Evolutionary conservation across 1,140 invertebrate genomes (phyloP), one percentile per base, ranked within the genome.

Genomic region (Aporrectodea caliginosa): DNA sequence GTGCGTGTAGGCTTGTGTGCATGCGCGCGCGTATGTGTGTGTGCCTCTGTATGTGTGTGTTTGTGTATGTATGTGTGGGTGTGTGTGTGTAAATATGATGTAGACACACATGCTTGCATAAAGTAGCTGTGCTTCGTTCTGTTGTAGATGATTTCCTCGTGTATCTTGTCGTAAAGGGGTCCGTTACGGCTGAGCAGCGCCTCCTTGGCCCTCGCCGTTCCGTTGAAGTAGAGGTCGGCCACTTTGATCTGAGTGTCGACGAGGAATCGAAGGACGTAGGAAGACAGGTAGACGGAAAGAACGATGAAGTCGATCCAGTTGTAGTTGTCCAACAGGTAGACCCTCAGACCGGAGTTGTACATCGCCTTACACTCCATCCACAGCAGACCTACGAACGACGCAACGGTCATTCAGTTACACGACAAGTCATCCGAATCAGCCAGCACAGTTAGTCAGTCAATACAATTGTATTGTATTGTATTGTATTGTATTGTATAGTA

Each of bases 311-410:
- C 87, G 81, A 88, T 85, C 78, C 85, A 86, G 81, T 88, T 89
- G 80, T 88, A 88, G 76, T 86, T 86, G 77, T 88, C 86, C 69
- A 84, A 85, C 69, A 88, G 80, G 82, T 88, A 88, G 33, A 85
- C 85, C n/a, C 84, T 79, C 31, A 86, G 80, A 27, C 88, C 88
- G 35, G 85, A 86, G 80, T 83, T 84, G 82, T 89, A 88, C 6
- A 88, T 84, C 79, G 88, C 87, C 80, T 89, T 89, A 78, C 87
- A 87, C 81, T 89, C 88, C 81, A 86, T 86, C 87, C 88, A 88
- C 31, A 87, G 79, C 35, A 88, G 82, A 77, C 88, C 88, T 88
- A 83, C 14, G 83, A 16, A n/a, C n/a, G n/a, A n/a, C n/a, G n/a
- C n/a, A n/a, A n/a, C n/a, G n/a, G n/a, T n/a, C n/a, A n/a, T n/a